Conservation (phyloP, 2,888 invertebrate genomes). For the Cordylochernes scorpioides region DNA sequence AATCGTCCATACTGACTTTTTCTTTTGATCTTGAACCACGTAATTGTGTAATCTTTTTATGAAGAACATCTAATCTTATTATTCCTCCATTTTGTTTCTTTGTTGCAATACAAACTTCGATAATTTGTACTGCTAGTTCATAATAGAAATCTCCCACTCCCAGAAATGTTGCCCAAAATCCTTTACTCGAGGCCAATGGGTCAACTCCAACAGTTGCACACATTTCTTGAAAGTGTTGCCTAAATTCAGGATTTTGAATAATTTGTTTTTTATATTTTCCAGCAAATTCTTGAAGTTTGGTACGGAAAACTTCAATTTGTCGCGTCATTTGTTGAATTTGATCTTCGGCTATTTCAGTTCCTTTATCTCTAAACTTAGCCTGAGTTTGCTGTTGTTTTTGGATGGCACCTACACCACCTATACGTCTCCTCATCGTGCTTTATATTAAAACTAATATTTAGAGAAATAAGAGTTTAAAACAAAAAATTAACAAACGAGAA, state of each 20-base stretch:
- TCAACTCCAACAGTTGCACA: slow-evolving; percentile 96
- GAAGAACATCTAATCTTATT: slow-evolving; percentile 50
- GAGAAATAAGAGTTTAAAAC: no score
- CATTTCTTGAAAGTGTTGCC: slow-evolving; percentile 56
- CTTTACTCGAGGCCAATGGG: slow-evolving; percentile 73
- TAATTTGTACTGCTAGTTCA: slow-evolving; percentile 83
- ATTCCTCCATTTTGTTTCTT: slow-evolving; percentile 77
- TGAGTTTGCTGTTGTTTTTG: slow-evolving; percentile 61
- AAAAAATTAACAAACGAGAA: no score
- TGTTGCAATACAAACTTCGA: slow-evolving; percentile 85
- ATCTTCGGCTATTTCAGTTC: slow-evolving; percentile 65
- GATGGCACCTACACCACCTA: slow-evolving; percentile 60
- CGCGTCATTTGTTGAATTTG: slow-evolving; percentile 76
- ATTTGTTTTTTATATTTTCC: slow-evolving; percentile 81
- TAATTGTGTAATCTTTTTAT: slow-evolving; percentile 43
- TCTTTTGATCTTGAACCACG: slow-evolving; percentile 29
- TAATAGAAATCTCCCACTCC: slow-evolving; percentile 99
- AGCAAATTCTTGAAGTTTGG: slow-evolving; percentile 80
- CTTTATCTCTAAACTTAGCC: slow-evolving; percentile 71
- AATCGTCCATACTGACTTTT: slow-evolving; percentile 36
- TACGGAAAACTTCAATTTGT: slow-evolving; percentile 71
- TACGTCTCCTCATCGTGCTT: slow-evolving; percentile 37
- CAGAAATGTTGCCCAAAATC: slow-evolving; percentile 83
- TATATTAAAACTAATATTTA: no score
- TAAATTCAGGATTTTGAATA: slow-evolving; percentile 71